phyloP scores from a whole-genome alignment of 1,140 invertebrate genomes.

The Philopotamus ludificatus region DNA sequence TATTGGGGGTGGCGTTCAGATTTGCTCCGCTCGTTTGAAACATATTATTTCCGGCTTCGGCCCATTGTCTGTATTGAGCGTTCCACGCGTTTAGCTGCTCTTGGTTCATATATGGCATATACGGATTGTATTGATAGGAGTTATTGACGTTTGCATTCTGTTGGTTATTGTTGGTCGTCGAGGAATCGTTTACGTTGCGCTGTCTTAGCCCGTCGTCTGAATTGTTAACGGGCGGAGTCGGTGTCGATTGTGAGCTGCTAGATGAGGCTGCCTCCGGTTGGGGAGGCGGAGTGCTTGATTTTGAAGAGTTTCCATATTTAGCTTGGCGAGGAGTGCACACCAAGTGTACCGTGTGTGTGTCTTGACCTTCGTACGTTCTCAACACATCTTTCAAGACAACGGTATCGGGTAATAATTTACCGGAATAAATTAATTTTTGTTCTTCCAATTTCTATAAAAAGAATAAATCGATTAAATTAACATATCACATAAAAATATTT shows the following conservation, averaged over 20 bases:
- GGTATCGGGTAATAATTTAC: slow-evolving; percentile 78
- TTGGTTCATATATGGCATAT: slow-evolving; percentile 13
- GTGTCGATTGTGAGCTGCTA: slow-evolving; percentile 12
- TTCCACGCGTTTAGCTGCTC: slow-evolving; percentile 1
- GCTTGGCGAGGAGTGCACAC: slow-evolving; percentile 63
- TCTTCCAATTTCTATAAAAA: slow-evolving; percentile 68
- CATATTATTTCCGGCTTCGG: not conserved
- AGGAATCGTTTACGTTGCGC: slow-evolving; percentile 44
- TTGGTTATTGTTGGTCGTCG: slow-evolving; percentile 16
- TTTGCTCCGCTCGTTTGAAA: slow-evolving; percentile 7
- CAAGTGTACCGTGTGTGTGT: slow-evolving; percentile 78
- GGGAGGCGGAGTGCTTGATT: slow-evolving; percentile 37
- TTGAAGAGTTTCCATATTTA: slow-evolving; percentile 42
- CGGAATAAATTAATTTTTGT: slow-evolving; percentile 88
- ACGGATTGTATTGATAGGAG: not conserved
- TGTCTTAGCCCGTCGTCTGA: slow-evolving; percentile 46
- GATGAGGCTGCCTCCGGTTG: slow-evolving; percentile 31
- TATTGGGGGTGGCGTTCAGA: slow-evolving; percentile 10
- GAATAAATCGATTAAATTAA: too few relatives aligned
- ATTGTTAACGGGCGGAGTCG: slow-evolving; percentile 5
- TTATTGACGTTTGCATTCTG: slow-evolving; percentile 1
- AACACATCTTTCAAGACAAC: slow-evolving; percentile 78
- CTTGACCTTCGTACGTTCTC: slow-evolving; percentile 68
- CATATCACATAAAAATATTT: too few relatives aligned
- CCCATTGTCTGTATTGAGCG: slow-evolving; percentile 6